Percentiles rank a stretch among this genome's conserved stretches.
phyloP scores from a whole-genome alignment of 2,113 vertebrate species.

The Lathamus discolor region DNA sequence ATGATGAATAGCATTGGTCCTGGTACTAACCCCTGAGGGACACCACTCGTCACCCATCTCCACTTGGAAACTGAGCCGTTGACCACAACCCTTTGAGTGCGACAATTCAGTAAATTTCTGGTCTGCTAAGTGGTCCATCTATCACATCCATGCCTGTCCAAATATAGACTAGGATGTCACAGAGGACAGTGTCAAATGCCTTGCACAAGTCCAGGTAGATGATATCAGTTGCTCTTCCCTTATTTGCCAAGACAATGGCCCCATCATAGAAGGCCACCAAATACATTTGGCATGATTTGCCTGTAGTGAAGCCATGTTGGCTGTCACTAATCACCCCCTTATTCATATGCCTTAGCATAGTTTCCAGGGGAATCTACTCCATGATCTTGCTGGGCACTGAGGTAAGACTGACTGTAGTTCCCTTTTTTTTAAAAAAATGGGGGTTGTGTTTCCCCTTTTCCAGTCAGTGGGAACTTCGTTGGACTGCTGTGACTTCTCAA shows the following conservation, averaged over 20 bases:
- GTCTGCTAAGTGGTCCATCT: not conserved
- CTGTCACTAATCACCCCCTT: not conserved
- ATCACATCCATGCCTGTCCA: not conserved
- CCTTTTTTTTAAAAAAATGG: not conserved
- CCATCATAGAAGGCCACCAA: not conserved
- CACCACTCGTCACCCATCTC: not conserved
- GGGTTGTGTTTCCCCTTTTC: not conserved
- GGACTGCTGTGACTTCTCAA: not conserved
- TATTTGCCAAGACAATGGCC: not conserved
- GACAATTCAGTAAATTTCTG: not conserved
- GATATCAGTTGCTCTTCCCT: not conserved
- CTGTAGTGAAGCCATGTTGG: not conserved
- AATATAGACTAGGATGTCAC: not conserved
- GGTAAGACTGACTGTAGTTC: not conserved
- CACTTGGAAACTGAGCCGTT: not conserved
- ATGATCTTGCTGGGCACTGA: not conserved
- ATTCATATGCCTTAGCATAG: not conserved
- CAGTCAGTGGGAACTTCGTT: not conserved
- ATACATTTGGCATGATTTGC: not conserved
- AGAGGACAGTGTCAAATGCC: not conserved
- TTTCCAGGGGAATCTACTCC: not conserved
- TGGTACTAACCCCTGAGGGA: not conserved
- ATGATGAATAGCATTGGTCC: not conserved
- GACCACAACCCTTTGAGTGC: not conserved
- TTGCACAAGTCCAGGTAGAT: not conserved